Base-by-base conservation (phyloP, 2,113 vertebrate species). In the Otocyon megalotis region DNA sequence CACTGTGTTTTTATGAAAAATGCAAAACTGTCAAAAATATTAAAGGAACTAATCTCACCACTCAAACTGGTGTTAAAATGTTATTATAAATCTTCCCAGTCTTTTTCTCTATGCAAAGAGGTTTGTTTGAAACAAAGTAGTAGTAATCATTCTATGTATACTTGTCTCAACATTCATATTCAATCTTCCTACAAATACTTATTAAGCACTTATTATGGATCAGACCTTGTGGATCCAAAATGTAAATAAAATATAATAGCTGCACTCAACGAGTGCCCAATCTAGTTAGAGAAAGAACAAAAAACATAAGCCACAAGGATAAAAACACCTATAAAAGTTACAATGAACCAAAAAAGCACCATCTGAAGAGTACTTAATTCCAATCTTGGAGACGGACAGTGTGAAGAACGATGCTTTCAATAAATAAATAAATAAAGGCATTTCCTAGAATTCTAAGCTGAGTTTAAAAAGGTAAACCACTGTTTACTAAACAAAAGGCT, bases 101-200 rank as follows among this genome's bases (percentile, higher is more conserved):
- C 76, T 94, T 79, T 77, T 85, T 93, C 32, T 72, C 22, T 86
- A 28, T 67, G 37, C 0, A 88, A 53, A 92, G 26, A 90, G 54
- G 67, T 94, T 63, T 85, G 20, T 30, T 97, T 93, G 82, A 96
- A 96, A 92, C 50, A 90, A 96, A 95, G 58, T 22, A 89, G 71
- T 76, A 81, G 85, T 88, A 91, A 91, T 56, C 11, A n/a, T 62
- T 60, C 48, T 79, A 71, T 63, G 37, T 72, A 76, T 22, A 80
- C 32, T 80, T 74, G 79, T 81, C 56, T 92, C 85, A 89, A 79
- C 67, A 79, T 60, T 90, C 87, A 81, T 83, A 54, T 77, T 93
- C 37, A 88, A 69, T 85, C 71, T 56, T 95, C 85, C 37, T 85
- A 69, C 82, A 97, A 84, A 95, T 92, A 84, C 11, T 86, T 92